phyloP scores from a whole-genome alignment of 2,888 invertebrate species.

The Pilophorus perplexus region DNA sequence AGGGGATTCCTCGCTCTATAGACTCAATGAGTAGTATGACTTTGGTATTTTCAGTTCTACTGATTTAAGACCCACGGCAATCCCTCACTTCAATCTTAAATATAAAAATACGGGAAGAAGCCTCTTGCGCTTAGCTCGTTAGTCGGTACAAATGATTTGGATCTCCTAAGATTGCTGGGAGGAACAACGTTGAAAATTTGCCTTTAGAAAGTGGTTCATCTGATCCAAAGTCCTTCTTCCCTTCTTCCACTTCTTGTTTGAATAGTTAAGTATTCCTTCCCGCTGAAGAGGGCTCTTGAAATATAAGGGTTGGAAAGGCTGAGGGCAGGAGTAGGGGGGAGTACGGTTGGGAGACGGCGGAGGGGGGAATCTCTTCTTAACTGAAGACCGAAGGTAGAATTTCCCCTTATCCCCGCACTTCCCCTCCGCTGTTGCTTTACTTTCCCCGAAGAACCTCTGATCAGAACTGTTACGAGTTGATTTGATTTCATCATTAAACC shows the following conservation, averaged over 20 bases:
- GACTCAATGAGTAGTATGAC: too few species aligned
- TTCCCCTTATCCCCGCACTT: neutral
- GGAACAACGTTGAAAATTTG: slow-evolving; percentile 2
- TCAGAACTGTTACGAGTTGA: too few species aligned
- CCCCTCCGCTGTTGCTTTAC: neutral
- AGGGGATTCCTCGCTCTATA: too few species aligned
- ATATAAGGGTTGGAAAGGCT: slow-evolving; percentile 31
- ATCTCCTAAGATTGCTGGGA: neutral
- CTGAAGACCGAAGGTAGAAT: neutral
- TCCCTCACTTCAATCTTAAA: too few species aligned
- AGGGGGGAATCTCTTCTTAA: neutral
- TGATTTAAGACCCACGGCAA: too few species aligned
- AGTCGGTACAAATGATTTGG: neutral
- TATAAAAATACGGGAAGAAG: neutral
- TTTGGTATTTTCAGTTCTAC: too few species aligned
- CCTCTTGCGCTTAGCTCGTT: slow-evolving; percentile 5
- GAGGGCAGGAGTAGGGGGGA: too few species aligned
- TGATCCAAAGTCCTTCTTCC: neutral
- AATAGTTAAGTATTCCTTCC: slow-evolving; percentile 28
- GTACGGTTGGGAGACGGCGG: neutral
- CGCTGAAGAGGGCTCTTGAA: slow-evolving; percentile 28
- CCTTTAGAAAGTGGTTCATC: slow-evolving; percentile 26
- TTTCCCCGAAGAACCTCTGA: too few species aligned
- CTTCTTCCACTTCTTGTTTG: neutral
- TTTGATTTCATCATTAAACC: too few species aligned